phyloP scores from a whole-genome alignment of 2,888 invertebrate species.

The Amphipyra berbera region DNA sequence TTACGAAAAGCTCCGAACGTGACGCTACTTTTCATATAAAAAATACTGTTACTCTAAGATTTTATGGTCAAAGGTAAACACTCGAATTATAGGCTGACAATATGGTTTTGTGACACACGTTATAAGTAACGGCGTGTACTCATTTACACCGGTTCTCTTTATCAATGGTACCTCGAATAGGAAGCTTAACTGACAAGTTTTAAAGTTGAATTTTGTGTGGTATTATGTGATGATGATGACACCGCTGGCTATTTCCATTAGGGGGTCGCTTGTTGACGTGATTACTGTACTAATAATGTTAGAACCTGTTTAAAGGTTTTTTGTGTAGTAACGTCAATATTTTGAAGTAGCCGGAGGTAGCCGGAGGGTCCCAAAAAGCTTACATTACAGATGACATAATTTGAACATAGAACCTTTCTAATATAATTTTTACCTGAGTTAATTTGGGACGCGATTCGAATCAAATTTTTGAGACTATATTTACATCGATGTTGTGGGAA shows the following conservation, averaged over 20 bases:
- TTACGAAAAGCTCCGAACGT: no score
- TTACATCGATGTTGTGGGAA: no score
- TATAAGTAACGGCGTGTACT: constrained; percentile 79
- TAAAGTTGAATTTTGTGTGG: constrained; percentile 64
- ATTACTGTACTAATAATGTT: constrained; percentile 69
- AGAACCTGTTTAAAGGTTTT: constrained; percentile 70
- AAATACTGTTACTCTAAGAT: constrained; percentile 51
- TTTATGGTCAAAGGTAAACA: constrained; percentile 71
- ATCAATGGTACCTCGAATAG: constrained; percentile 45
- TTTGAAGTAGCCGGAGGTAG: constrained; percentile 37
- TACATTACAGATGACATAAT: constrained; percentile 22
- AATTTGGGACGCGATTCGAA: constrained; percentile 12
- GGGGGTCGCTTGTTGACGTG: constrained; percentile 80
- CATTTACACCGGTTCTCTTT: constrained; percentile 72
- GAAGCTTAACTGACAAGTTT: constrained; percentile 38
- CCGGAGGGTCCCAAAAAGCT: constrained; percentile 29
- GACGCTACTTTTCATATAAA: background rate
- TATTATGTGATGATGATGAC: constrained; percentile 60
- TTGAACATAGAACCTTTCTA: constrained; percentile 6
- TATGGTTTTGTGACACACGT: constrained; percentile 82
- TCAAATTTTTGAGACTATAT: background rate
- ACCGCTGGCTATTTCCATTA: constrained; percentile 69
- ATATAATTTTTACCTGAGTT: constrained; percentile 26
- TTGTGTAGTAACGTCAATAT: constrained; percentile 40
- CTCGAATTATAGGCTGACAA: constrained; percentile 71